A percentile compares a stretch with the other conserved stretches of the same genome.
These are phyloP conservation scores for Megaceryle torquata DNA, from an alignment of 2,113 vertebrate species.

Conservation along the genomic window DNA sequence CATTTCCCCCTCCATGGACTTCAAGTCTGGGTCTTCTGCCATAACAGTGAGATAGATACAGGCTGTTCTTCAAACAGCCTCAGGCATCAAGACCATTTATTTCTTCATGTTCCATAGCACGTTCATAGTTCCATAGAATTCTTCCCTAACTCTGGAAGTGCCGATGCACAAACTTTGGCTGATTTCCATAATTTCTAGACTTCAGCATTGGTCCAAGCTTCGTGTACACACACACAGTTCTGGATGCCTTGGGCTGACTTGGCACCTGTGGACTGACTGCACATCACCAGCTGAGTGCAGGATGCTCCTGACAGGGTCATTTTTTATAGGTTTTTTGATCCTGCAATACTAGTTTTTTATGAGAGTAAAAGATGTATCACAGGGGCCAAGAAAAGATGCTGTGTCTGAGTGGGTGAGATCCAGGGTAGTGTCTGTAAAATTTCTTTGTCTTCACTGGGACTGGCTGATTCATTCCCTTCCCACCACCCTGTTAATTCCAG, in stretches of 20 bases:
- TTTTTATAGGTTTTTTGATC: neutral
- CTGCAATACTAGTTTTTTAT: neutral
- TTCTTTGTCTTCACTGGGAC: slow-evolving; percentile 50
- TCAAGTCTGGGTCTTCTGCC: neutral
- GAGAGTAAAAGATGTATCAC: slow-evolving; percentile 11
- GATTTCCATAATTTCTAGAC: neutral
- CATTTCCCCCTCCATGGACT: neutral
- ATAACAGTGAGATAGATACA: neutral
- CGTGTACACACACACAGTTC: neutral
- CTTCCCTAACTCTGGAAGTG: neutral
- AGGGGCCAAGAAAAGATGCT: slow-evolving; percentile 47
- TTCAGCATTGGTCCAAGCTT: neutral
- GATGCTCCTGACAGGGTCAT: neutral
- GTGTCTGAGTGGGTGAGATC: slow-evolving; percentile 57
- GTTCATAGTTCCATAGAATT: neutral
- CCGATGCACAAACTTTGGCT: neutral
- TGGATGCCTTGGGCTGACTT: neutral
- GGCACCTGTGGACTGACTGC: neutral
- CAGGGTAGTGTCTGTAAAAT: slow-evolving; percentile 46
- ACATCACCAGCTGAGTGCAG: neutral
- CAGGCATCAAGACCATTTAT: neutral
- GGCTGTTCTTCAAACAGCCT: neutral
- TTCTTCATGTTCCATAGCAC: neutral
- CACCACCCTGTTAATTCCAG: slow-evolving; percentile 47
- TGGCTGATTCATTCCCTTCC: slow-evolving; percentile 61